These are phyloP conservation scores for Ardeotis arabs DNA, from an alignment of 2,113 vertebrate species.

Conservation along the genomic window DNA sequence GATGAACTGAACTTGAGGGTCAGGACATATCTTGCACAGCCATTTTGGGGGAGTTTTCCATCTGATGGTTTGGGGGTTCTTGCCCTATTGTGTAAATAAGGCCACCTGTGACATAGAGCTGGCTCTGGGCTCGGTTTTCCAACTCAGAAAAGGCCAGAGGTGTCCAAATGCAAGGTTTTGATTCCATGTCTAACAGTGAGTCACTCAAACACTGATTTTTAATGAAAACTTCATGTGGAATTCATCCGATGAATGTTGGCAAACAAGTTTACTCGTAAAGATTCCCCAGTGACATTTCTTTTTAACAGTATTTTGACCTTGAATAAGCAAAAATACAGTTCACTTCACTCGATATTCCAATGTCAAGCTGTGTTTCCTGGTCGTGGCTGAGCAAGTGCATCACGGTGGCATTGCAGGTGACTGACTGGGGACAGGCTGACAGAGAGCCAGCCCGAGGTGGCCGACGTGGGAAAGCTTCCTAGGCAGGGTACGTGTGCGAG, in stretches of 20 bases:
- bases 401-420: not conserved
- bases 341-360: not conserved
- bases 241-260: not conserved
- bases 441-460: not conserved
- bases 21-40: accelerated
- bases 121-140: not conserved
- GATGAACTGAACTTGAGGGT: not conserved
- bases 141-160: not conserved
- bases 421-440: not conserved
- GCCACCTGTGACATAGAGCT: not conserved
- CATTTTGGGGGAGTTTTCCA: not conserved
- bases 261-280: not conserved
- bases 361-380: not conserved
- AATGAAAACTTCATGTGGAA: not conserved
- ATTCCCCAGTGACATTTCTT: not conserved
- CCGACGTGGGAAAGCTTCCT: not conserved
- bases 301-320: not conserved
- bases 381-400: not conserved
- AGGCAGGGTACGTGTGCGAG: not conserved
- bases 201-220: not conserved
- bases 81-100: not conserved
- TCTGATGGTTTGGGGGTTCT: not conserved
- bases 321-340: not conserved
- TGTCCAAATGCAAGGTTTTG: not conserved
- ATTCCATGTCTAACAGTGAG: not conserved